These are phyloP conservation scores for Papilio demoleus DNA, from an alignment of 2,888 invertebrate species.

Conservation along the genomic window DNA sequence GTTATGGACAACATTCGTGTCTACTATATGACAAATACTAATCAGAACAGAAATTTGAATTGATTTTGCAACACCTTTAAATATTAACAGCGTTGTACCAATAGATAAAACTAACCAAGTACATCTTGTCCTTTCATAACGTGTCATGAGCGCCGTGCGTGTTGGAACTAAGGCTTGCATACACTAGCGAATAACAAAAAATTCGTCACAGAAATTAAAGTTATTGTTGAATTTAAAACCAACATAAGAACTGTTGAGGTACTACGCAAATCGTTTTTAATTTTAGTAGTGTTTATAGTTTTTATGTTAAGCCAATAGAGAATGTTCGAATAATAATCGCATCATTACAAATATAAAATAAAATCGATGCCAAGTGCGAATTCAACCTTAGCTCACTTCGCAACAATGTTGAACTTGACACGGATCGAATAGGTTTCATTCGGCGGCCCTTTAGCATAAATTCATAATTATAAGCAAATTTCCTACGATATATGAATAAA, in stretches of 20 bases:
- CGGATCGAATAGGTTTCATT: conserved; percentile 54
- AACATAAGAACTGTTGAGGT: background rate
- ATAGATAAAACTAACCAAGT: conserved; percentile 36
- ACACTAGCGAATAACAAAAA: conserved; percentile 7
- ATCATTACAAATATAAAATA: background rate
- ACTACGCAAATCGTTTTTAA: too few species aligned
- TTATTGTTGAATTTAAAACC: background rate
- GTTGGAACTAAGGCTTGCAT: conserved; percentile 19
- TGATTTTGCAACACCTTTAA: conserved; percentile 3
- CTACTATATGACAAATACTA: background rate
- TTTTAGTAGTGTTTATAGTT: too few species aligned
- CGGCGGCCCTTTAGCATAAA: conserved; percentile 48
- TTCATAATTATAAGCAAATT: conserved; percentile 35
- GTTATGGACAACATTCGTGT: too few species aligned
- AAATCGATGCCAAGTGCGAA: conserved; percentile 9
- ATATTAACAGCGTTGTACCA: conserved; percentile 19
- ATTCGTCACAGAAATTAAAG: background rate
- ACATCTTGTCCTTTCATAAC: conserved; percentile 53
- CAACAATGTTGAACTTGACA: conserved; percentile 65
- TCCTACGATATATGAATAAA: background rate
- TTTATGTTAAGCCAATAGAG: too few species aligned
- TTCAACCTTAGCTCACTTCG: conserved; percentile 7
- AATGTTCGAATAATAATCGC: background rate
- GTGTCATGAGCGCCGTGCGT: conserved; percentile 35
- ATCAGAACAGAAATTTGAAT: background rate